phyloP scores from a whole-genome alignment of 2,888 invertebrate species.

The Erpobdella octoculata region DNA sequence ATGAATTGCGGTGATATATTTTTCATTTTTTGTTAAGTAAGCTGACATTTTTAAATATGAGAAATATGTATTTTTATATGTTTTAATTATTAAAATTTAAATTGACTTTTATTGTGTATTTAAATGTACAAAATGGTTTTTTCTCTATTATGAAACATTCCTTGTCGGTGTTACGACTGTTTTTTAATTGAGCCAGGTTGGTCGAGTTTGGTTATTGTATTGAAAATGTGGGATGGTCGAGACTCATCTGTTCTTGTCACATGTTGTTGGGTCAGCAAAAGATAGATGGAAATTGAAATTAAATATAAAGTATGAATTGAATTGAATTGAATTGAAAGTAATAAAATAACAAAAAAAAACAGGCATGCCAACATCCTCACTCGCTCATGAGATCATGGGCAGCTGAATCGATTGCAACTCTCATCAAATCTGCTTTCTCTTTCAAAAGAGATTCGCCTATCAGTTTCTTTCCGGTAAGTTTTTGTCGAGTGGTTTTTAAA shows the following conservation, averaged over 20 bases:
- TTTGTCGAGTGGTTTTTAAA: neutral
- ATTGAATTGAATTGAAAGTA: neutral
- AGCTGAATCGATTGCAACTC: constrained; percentile 85
- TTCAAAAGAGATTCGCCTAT: constrained; percentile 75
- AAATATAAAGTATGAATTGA: neutral
- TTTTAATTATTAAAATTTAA: neutral
- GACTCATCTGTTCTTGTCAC: too few relatives aligned
- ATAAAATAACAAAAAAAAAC: too few relatives aligned
- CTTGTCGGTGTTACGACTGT: too few relatives aligned
- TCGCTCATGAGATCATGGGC: constrained; percentile 82
- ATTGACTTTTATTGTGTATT: neutral
- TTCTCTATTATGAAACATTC: too few relatives aligned
- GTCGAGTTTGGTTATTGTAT: too few relatives aligned
- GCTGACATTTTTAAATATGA: neutral
- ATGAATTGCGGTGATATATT: too few relatives aligned
- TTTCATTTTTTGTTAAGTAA: too few relatives aligned
- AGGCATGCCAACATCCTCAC: constrained; percentile 83
- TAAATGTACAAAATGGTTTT: neutral
- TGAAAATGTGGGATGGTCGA: too few relatives aligned
- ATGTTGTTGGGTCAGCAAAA: too few relatives aligned
- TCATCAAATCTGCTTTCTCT: constrained; percentile 81
- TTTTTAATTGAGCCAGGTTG: too few relatives aligned
- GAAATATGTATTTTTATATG: neutral
- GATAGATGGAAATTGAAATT: too few relatives aligned
- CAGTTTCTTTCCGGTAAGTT: constrained; percentile 69